Conservation (phyloP, 2,888 invertebrate species). For the Platycheirus albimanus region DNA sequence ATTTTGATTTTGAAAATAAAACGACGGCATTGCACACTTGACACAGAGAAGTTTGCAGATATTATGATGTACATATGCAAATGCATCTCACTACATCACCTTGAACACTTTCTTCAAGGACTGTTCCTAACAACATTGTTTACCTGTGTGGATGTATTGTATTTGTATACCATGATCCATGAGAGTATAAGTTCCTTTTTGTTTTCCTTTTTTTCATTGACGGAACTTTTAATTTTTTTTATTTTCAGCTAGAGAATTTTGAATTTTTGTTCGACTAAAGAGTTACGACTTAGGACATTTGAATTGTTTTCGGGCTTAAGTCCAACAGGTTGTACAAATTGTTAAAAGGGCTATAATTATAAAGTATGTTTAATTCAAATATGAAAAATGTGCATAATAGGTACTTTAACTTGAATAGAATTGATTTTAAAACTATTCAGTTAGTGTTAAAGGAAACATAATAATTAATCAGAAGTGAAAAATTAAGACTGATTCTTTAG, state of each 20-base stretch:
- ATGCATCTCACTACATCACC: conserved; percentile 39
- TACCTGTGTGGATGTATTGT: conserved; percentile 29
- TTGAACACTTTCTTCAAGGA: conserved; percentile 60
- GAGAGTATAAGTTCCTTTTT: conserved; percentile 28
- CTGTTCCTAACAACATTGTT: conserved; percentile 18
- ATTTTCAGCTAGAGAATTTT: neutral
- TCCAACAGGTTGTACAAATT: conserved; percentile 12
- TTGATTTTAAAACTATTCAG: too few species aligned
- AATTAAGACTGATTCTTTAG: too few species aligned
- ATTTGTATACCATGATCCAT: neutral
- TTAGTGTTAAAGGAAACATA: too few species aligned
- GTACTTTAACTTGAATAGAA: too few species aligned
- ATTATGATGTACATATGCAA: conserved; percentile 39
- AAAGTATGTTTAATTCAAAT: neutral
- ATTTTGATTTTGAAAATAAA: conserved; percentile 69
- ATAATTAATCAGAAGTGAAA: too few species aligned
- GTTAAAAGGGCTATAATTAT: neutral
- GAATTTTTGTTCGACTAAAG: conserved; percentile 4
- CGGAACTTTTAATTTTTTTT: conserved; percentile 13
- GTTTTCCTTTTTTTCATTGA: neutral
- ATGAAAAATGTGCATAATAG: too few species aligned
- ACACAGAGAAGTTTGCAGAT: conserved; percentile 42
- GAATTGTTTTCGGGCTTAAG: neutral
- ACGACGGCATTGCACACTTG: conserved; percentile 68
- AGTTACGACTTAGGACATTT: conserved; percentile 20